These are phyloP conservation scores for Phalacrocorax aristotelis DNA, from an alignment of 2,113 vertebrate species.

Conservation along the genomic window DNA sequence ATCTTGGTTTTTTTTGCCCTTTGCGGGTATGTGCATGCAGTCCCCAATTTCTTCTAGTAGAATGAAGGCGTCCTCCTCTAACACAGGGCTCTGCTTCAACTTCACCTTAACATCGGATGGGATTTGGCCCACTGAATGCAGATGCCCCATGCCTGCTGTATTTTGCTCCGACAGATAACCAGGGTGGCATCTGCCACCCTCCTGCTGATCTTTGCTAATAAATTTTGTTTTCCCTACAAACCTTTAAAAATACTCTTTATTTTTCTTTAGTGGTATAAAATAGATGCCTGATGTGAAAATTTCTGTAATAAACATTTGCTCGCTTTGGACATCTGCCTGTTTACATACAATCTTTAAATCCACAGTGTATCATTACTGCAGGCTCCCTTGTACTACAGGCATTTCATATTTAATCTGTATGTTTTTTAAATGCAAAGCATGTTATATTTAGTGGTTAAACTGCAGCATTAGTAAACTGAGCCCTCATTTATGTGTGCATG, in stretches of 20 bases:
- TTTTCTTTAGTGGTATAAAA: background rate
- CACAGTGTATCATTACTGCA: background rate
- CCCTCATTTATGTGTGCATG: conserved; percentile 15
- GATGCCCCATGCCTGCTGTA: background rate
- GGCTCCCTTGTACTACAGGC: background rate
- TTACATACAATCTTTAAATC: background rate
- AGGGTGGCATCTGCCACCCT: background rate
- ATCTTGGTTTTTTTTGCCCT: no score
- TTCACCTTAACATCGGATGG: no score
- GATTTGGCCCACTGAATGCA: background rate
- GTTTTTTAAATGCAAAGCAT: conserved; percentile 57
- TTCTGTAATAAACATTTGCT: conserved; percentile 1
- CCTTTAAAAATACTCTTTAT: background rate
- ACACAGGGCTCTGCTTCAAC: background rate
- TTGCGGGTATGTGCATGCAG: accelerated
- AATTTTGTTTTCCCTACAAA: background rate
- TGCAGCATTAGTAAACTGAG: conserved; percentile 49
- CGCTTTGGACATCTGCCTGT: conserved; percentile 25
- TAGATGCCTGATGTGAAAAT: background rate
- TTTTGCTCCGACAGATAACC: background rate
- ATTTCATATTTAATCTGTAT: conserved; percentile 25
- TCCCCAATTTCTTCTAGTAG: background rate
- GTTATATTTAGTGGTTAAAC: conserved; percentile 47
- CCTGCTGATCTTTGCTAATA: background rate
- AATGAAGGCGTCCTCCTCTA: background rate